Evolutionary conservation across 2,113 vertebrate genomes (phyloP).

Genomic region (Phalacrocorax carbo): DNA sequence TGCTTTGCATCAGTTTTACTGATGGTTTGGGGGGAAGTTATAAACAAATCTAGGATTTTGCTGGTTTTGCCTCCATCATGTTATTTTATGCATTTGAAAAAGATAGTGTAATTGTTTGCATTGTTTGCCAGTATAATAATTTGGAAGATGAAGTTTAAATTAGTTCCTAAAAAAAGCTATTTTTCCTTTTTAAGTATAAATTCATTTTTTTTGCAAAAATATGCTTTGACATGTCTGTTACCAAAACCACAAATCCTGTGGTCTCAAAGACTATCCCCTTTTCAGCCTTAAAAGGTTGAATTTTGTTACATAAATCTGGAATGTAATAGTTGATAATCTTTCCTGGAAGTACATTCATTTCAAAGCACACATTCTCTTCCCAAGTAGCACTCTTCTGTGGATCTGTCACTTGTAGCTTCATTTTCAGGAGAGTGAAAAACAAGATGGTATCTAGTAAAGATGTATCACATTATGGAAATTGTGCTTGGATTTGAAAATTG

Average conservation of each 20-base stretch:
- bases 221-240: neutral
- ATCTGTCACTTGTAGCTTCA: neutral
- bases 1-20: neutral
- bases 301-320: neutral
- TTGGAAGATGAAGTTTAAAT: neutral
- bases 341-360: neutral
- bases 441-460: neutral
- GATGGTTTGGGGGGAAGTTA: neutral
- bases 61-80: neutral
- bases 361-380: neutral
- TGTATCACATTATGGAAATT: neutral
- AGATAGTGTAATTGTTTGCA: neutral
- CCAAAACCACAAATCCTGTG: neutral
- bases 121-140: neutral
- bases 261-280: neutral
- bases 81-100: neutral
- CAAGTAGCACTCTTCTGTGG: neutral
- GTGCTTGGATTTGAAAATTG: neutral
- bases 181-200: neutral
- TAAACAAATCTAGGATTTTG: neutral
- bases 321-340: neutral
- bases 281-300: neutral
- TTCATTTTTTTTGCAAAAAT: neutral
- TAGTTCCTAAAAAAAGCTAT: neutral
- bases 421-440: neutral